These are phyloP conservation scores for Danio rerio DNA, from an alignment of 2,113 vertebrate species.

Conservation along the genomic window DNA sequence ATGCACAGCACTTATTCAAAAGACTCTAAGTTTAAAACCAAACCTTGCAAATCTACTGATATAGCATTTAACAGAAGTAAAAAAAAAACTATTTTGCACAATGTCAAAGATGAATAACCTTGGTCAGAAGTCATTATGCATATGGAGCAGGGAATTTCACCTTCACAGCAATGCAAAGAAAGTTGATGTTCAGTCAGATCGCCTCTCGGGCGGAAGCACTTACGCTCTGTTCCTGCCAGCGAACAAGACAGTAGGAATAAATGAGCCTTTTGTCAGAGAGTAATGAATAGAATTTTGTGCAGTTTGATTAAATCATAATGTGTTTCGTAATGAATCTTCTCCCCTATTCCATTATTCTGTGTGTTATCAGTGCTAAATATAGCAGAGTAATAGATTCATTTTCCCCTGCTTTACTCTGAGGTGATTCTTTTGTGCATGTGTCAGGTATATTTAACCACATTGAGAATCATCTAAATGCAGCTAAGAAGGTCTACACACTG, in stretches of 20 bases:
- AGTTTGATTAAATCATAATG: conserved; percentile 83
- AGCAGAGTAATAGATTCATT: conserved; percentile 80
- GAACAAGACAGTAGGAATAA: conserved; percentile 62
- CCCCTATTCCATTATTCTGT: conserved; percentile 74
- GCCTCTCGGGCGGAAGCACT: conserved; percentile 37
- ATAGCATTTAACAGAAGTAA: neutral
- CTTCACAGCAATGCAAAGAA: conserved; percentile 44
- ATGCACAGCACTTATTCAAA: neutral
- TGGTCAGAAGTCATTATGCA: conserved; percentile 35
- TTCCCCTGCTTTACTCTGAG: conserved; percentile 65
- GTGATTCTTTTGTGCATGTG: conserved; percentile 63
- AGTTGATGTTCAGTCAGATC: conserved; percentile 39
- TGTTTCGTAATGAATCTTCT: conserved; percentile 78
- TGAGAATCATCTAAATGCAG: conserved; percentile 63
- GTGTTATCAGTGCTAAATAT: conserved; percentile 80
- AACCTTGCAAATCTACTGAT: neutral
- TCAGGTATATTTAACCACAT: conserved; percentile 76
- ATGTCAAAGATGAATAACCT: conserved; percentile 22
- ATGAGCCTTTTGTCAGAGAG: conserved; percentile 70
- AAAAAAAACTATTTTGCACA: neutral
- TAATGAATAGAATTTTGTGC: conserved; percentile 73
- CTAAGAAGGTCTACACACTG: conserved; percentile 60
- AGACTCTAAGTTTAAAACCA: neutral
- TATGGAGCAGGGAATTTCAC: conserved; percentile 36
- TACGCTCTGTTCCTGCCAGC: conserved; percentile 51